Evolutionary conservation across 2,888 invertebrate genomes (phyloP).

Genomic region (Diploptera punctata): DNA sequence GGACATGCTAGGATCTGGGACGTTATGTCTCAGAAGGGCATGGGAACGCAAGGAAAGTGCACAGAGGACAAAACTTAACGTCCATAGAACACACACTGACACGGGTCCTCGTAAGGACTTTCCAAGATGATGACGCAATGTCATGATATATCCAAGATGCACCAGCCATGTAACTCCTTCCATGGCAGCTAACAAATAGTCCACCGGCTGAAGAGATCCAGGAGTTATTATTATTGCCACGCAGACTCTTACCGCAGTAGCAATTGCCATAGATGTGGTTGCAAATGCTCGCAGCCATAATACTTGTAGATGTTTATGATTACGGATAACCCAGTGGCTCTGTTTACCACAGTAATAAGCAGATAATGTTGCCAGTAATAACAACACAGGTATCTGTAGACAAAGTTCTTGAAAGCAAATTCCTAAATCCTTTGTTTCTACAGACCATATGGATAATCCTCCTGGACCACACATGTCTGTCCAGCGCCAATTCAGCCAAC

Average conservation of each 20-base stretch:
- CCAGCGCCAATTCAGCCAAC: slow-evolving; percentile 27
- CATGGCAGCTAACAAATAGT: slow-evolving; percentile 73
- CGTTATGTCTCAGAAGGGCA: slow-evolving; percentile 52
- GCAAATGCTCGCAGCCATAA: slow-evolving; percentile 63
- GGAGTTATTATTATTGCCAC: slow-evolving; percentile 49
- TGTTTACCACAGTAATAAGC: slow-evolving; percentile 80
- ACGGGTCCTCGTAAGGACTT: slow-evolving; percentile 77
- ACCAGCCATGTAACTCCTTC: slow-evolving; percentile 82
- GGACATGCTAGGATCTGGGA: slow-evolving; percentile 38
- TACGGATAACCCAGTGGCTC: slow-evolving; percentile 66
- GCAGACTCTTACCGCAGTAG: slow-evolving; percentile 61
- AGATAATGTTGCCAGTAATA: slow-evolving; percentile 77
- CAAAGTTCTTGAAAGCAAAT: slow-evolving; percentile 86
- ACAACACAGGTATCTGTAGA: slow-evolving; percentile 76
- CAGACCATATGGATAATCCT: slow-evolving; percentile 74
- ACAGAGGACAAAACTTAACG: slow-evolving; percentile 69
- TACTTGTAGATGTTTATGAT: slow-evolving; percentile 57
- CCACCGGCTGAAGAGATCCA: slow-evolving; percentile 60
- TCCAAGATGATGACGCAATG: slow-evolving; percentile 60
- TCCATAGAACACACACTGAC: slow-evolving; percentile 71
- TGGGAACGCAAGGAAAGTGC: slow-evolving; percentile 73
- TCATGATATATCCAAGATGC: slow-evolving; percentile 77
- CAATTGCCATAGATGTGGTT: slow-evolving; percentile 66
- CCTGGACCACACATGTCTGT: slow-evolving; percentile 70
- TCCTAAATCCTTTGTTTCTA: slow-evolving; percentile 74